Conservation (phyloP, 2,113 vertebrate species). For the Todiramphus saurophagus region DNA sequence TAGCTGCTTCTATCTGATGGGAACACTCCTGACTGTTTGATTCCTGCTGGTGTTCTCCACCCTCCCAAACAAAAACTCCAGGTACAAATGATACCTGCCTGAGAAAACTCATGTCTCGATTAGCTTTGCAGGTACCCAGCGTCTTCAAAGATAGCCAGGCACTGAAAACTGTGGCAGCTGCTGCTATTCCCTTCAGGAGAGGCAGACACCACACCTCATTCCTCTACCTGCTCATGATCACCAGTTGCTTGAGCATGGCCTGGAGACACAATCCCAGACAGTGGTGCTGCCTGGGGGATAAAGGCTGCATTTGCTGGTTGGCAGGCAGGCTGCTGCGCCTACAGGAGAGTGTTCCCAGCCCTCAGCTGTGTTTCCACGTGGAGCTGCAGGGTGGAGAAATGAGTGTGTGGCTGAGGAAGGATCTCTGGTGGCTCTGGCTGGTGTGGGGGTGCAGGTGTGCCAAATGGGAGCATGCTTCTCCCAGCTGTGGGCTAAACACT, state of each 20-base stretch:
- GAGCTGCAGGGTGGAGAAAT: background rate
- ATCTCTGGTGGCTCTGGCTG: background rate
- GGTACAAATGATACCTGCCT: background rate
- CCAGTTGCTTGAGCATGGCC: background rate
- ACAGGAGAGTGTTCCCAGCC: background rate
- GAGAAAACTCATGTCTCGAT: background rate
- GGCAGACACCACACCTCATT: background rate
- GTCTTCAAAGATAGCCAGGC: background rate
- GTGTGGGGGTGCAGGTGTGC: background rate
- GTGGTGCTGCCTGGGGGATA: background rate
- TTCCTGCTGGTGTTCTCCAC: background rate
- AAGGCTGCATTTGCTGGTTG: background rate
- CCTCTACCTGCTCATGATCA: background rate
- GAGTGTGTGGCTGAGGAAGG: no score
- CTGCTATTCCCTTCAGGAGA: background rate
- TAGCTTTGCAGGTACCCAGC: background rate
- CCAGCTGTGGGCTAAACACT: background rate
- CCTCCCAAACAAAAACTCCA: background rate
- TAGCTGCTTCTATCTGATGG: slow-evolving; percentile 7
- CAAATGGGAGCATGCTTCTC: background rate
- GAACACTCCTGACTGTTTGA: background rate
- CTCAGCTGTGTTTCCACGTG: fast-evolving
- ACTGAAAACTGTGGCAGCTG: fast-evolving
- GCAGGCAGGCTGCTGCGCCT: background rate
- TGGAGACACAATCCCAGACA: background rate